Evolutionary conservation across 2,797 vertebrate genomes (phyloP).

Genomic region (Myotis daubentonii): DNA sequence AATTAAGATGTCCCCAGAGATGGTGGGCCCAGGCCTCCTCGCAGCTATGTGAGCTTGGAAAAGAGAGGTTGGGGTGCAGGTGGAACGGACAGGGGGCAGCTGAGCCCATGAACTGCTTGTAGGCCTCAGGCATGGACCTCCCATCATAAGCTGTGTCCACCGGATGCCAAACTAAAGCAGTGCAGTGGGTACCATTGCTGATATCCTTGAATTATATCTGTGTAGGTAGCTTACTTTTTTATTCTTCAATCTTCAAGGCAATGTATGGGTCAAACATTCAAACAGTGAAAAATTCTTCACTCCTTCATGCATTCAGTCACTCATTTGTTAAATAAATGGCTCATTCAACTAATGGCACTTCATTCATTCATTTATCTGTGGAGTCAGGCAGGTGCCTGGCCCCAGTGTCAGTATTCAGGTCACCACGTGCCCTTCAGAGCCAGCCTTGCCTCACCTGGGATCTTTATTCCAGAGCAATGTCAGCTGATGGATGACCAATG

Average conservation of each 20-base stretch:
- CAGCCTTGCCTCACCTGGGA: neutral
- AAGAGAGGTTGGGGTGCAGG: neutral
- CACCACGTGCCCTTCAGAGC: neutral
- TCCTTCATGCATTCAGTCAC: neutral
- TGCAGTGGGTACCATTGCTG: neutral
- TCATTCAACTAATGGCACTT: neutral
- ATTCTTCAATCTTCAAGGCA: constrained; percentile 41
- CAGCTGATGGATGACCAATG: constrained; percentile 34
- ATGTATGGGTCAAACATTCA: neutral
- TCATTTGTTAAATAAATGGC: constrained; percentile 20
- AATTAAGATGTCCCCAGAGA: neutral
- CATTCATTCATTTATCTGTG: neutral
- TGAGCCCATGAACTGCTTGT: neutral
- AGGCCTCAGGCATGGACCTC: neutral
- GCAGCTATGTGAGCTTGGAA: neutral
- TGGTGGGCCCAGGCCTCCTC: neutral
- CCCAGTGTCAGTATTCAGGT: neutral
- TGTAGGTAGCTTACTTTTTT: constrained; percentile 36
- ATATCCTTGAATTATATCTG: neutral
- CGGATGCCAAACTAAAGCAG: neutral
- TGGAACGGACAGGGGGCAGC: rapidly evolving
- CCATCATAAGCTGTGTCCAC: neutral
- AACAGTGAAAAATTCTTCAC: neutral
- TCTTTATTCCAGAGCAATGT: neutral
- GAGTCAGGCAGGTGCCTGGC: neutral